Percentiles rank a stretch among this genome's conserved stretches.
phyloP scores from a whole-genome alignment of 2,888 invertebrate genomes.

The Spisula solida region DNA sequence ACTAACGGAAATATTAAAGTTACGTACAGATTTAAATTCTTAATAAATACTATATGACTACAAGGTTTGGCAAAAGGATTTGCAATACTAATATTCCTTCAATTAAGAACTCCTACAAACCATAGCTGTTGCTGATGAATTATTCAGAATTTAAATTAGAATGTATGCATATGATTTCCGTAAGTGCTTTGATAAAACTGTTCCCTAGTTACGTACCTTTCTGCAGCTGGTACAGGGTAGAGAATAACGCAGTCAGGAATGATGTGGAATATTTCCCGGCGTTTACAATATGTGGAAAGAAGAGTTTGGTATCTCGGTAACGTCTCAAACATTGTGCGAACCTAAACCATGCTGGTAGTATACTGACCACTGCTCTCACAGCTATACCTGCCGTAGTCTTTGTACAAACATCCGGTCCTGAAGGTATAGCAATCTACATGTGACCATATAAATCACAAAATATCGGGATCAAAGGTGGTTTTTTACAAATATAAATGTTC shows the following conservation, averaged over 20 bases:
- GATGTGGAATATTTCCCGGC: constrained; percentile 99
- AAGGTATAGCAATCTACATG: constrained; percentile 14
- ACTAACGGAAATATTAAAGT: too few species aligned
- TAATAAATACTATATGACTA: too few species aligned
- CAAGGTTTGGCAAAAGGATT: too few species aligned
- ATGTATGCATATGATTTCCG: too few species aligned
- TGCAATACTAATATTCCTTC: too few species aligned
- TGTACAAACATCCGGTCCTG: constrained; percentile 80
- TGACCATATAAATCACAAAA: background rate
- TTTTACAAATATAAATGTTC: too few species aligned
- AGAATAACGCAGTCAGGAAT: constrained; percentile 96
- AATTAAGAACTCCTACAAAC: too few species aligned
- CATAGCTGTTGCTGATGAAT: too few species aligned
- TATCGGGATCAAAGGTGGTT: too few species aligned
- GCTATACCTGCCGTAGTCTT: constrained; percentile 90
- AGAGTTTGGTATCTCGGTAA: constrained; percentile 94
- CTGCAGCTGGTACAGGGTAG: constrained; percentile 89
- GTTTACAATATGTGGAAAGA: constrained; percentile 96
- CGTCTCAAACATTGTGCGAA: constrained; percentile 98
- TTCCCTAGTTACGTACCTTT: constrained; percentile 89
- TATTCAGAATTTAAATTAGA: too few species aligned
- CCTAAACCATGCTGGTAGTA: constrained; percentile 98
- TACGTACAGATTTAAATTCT: too few species aligned
- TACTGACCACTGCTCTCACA: constrained; percentile 93
- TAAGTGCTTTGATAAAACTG: too few species aligned